Base-by-base conservation (phyloP, 2,888 invertebrate genomes). In the Andrena dorsata region DNA sequence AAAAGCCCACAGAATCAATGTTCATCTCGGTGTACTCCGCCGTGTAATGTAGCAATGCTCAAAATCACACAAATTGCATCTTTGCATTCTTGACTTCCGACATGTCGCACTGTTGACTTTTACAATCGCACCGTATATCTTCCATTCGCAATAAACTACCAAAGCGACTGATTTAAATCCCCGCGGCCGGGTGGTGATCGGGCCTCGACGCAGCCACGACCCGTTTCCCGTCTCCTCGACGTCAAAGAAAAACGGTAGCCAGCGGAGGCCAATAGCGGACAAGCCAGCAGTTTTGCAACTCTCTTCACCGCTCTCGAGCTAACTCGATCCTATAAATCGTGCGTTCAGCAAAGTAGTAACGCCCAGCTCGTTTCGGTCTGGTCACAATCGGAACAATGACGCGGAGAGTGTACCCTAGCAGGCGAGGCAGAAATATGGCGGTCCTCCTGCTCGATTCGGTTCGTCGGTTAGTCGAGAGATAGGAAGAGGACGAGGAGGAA, bases 301-400 rank as follows among this genome's bases (percentile, higher is more conserved):
- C 86, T 88, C 86, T 76, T 78, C 70, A 23, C 66, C 32, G 68
- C 74, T 74, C 78, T 76, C 76, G 72, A 69, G 81, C 68, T 75
- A 81, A 78, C 81, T 84, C 76, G 76, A 79, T 81, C 85, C 87
- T 86, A 88, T 88, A 89, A 87, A 88, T 88, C 90, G 82, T 79
- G 64, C 80, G 78, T 83, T 85, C 82, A 83, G 73, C 83, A 82
- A 56, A 89, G 86, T 83, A 89, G 90, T 82, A 83, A 89, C 89
- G 89, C 89, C 89, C 88, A 89, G 83, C 83, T 89, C 90, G 88
- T 89, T 88, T 87, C 81, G 87, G 79, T 84, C 84, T 74, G 88
- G 88, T 87, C 86, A 85, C 89, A 88, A 89, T 85, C 86, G 83
- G 85, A 81, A 88, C 88, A 89, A 89, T 87, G 89, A 89, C 87